Conservation (phyloP, 1,140 invertebrate species). For the Megalonaias nervosa region DNA sequence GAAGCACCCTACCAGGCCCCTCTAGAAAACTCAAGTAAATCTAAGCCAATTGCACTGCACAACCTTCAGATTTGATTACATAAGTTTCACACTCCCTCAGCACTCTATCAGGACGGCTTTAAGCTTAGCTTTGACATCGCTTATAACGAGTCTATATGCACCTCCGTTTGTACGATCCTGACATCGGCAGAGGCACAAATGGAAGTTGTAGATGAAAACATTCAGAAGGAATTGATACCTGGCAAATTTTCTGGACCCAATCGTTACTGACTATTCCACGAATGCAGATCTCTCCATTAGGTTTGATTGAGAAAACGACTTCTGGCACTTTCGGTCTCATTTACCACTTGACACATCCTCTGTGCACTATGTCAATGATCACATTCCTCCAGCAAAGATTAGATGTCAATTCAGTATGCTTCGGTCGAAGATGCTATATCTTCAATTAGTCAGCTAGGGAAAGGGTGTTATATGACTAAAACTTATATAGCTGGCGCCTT, state of each 20-base stretch:
- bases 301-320: background rate
- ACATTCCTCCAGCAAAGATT: background rate
- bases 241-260: slow-evolving; percentile 11
- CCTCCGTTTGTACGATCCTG: no score
- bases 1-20: no score
- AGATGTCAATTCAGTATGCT: slow-evolving; percentile 26
- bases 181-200: no score
- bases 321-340: slow-evolving; percentile 32
- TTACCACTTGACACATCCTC: slow-evolving; percentile 35
- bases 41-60: no score
- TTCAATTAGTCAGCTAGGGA: slow-evolving; percentile 12
- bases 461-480: slow-evolving; percentile 19
- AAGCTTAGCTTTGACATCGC: no score
- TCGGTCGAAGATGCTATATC: slow-evolving; percentile 20
- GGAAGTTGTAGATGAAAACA: no score
- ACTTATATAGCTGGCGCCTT: slow-evolving; percentile 34
- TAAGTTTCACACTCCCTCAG: no score
- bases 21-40: no score
- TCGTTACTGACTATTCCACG: background rate
- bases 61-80: no score
- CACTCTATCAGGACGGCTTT: no score
- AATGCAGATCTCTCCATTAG: background rate
- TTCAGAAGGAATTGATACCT: slow-evolving; percentile 21
- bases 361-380: background rate
- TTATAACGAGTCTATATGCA: no score